Evolutionary conservation across 2,888 invertebrate species (phyloP).

Genomic region (Beris morrisii): DNA sequence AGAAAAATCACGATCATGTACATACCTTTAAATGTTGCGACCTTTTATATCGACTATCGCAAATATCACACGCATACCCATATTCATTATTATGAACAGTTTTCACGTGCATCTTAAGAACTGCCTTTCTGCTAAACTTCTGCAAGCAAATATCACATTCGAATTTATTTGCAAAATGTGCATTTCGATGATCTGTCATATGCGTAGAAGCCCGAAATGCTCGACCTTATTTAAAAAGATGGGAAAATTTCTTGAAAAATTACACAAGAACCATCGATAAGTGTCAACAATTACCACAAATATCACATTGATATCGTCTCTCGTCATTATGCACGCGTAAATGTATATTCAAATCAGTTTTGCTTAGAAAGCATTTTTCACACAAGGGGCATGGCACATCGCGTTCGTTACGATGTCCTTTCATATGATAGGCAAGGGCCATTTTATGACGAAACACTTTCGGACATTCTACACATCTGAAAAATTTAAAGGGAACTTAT

Average conservation of each 20-base stretch:
- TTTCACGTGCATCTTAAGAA: constrained; percentile 24
- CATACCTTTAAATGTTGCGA: constrained; percentile 30
- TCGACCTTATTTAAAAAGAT: constrained; percentile 11
- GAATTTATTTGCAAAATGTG: constrained; percentile 27
- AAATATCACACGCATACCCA: constrained; percentile 13
- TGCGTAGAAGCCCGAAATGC: constrained; percentile 30
- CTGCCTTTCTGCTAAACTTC: constrained; percentile 29
- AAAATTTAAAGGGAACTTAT: not conserved
- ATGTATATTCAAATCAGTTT: constrained; percentile 30
- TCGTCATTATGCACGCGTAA: constrained; percentile 18
- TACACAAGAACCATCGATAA: no score
- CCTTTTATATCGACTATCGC: constrained; percentile 26
- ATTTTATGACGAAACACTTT: constrained; percentile 28
- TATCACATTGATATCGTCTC: constrained; percentile 28
- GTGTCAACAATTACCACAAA: constrained; percentile 22
- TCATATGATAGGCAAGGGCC: constrained; percentile 32
- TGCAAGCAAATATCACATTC: constrained; percentile 30
- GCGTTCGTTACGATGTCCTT: constrained; percentile 25
- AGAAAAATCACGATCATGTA: no score
- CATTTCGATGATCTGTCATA: constrained; percentile 31
- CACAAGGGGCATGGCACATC: constrained; percentile 21
- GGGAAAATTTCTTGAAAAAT: no score
- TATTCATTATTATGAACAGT: constrained; percentile 22
- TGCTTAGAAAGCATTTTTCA: constrained; percentile 15
- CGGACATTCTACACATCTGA: constrained; percentile 23